Evolutionary conservation across 2,888 invertebrate genomes (phyloP).

Genomic region (Epinotia ramella): DNA sequence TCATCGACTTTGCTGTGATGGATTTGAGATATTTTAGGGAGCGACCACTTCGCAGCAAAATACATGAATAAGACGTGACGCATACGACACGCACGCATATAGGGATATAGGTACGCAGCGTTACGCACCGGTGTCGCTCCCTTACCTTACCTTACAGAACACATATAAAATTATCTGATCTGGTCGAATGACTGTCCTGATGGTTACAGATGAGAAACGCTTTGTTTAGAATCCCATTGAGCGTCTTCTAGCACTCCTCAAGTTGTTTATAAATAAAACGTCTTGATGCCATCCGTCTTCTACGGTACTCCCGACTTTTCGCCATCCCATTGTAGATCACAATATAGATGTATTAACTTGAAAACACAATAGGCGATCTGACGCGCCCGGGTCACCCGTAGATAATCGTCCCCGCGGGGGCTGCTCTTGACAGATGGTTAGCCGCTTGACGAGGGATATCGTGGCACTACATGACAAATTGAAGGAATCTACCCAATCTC

Average conservation of each 20-base stretch:
- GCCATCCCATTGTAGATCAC: neutral
- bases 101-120: no score
- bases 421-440: slow-evolving; percentile 14
- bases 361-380: slow-evolving; percentile 23
- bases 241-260: no score
- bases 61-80: no score
- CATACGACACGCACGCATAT: no score
- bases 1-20: no score
- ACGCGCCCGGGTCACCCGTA: slow-evolving; percentile 13
- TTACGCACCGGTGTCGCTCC: no score
- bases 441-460: slow-evolving; percentile 18
- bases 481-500: slow-evolving; percentile 15
- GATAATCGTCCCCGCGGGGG: slow-evolving; percentile 25
- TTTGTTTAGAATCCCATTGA: no score
- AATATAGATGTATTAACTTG: neutral
- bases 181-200: neutral
- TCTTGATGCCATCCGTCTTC: neutral
- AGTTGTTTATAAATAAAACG: neutral
- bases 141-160: neutral
- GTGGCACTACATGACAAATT: slow-evolving; percentile 27
- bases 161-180: neutral
- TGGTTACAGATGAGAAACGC: neutral
- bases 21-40: neutral
- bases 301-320: neutral
- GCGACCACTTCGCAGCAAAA: no score